These are phyloP conservation scores for Atractosteus spatula DNA, from an alignment of 2,113 vertebrate species.

Conservation along the genomic window DNA sequence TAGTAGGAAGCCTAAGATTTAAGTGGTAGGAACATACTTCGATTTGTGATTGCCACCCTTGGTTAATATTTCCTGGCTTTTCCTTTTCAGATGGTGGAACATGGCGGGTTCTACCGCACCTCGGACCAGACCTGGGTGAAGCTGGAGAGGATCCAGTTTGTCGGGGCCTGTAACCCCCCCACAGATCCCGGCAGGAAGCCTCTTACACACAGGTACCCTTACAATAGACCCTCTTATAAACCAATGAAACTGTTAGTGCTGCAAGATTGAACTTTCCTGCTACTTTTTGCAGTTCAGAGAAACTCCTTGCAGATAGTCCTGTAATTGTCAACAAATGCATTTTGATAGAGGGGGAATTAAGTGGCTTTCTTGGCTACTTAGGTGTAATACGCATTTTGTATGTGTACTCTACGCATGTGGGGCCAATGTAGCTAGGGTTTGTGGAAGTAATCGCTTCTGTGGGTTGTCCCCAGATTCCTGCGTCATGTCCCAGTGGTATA, in stretches of 20 bases:
- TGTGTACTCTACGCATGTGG: no score
- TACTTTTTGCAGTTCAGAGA: no score
- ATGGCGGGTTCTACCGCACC: constrained; percentile 96
- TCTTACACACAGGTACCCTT: constrained; percentile 84
- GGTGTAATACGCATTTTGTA: no score
- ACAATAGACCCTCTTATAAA: background rate
- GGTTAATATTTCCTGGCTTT: background rate
- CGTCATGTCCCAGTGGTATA: constrained; percentile 96
- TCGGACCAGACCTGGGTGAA: constrained; percentile 98
- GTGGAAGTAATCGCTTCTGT: background rate
- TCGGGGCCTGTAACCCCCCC: constrained; percentile 96
- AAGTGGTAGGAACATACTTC: no score
- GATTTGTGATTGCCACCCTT: background rate
- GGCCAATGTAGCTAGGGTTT: background rate
- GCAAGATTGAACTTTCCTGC: no score
- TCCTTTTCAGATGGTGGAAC: constrained; percentile 90
- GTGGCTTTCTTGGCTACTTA: no score
- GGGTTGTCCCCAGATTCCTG: constrained; percentile 72
- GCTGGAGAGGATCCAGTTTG: constrained; percentile 96
- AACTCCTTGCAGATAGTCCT: no score
- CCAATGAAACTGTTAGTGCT: no score
- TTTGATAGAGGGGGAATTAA: no score
- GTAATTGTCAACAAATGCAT: no score
- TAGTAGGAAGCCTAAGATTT: background rate
- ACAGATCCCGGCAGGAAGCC: constrained; percentile 97